Conservation (phyloP, 2,797 vertebrate genomes). For the Sciurus vulgaris region DNA sequence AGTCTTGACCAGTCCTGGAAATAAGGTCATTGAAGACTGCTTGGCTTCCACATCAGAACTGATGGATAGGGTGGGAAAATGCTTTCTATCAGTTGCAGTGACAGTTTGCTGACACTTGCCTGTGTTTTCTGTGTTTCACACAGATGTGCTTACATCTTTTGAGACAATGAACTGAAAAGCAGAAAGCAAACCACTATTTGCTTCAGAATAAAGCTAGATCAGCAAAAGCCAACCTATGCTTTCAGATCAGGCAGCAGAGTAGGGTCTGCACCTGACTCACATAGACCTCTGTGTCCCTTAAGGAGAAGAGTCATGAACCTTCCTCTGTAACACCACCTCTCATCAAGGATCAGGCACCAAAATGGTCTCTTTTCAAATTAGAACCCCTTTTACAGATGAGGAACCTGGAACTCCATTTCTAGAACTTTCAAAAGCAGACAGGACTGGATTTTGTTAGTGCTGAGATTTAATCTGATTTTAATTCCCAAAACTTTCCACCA, state of each 20-base stretch:
- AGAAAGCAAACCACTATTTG: constrained; percentile 1
- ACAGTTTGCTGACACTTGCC: constrained; percentile 55
- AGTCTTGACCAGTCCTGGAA: neutral
- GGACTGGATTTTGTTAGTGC: neutral
- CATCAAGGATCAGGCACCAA: neutral
- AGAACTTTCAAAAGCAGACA: neutral
- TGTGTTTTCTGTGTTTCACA: constrained; percentile 9
- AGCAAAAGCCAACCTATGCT: neutral
- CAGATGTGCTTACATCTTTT: constrained; percentile 9
- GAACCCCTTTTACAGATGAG: neutral
- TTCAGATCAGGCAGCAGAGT: neutral
- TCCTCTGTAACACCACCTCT: neutral
- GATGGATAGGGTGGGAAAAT: constrained; percentile 1
- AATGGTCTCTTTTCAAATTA: neutral
- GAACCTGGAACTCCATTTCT: constrained; percentile 3
- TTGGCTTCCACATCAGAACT: constrained; percentile 6
- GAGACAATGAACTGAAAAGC: neutral
- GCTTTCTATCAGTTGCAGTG: constrained; percentile 15
- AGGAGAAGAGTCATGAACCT: neutral
- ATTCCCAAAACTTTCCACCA: neutral
- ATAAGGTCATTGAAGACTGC: neutral
- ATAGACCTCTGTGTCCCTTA: neutral
- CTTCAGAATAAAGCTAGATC: constrained; percentile 51
- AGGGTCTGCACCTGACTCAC: neutral
- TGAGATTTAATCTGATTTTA: constrained; percentile 5